Percentiles rank a stretch among this genome's conserved stretches.
Evolutionary conservation across 1,140 invertebrate genomes (phyloP).

Genomic region (Cherax quadricarinatus): DNA sequence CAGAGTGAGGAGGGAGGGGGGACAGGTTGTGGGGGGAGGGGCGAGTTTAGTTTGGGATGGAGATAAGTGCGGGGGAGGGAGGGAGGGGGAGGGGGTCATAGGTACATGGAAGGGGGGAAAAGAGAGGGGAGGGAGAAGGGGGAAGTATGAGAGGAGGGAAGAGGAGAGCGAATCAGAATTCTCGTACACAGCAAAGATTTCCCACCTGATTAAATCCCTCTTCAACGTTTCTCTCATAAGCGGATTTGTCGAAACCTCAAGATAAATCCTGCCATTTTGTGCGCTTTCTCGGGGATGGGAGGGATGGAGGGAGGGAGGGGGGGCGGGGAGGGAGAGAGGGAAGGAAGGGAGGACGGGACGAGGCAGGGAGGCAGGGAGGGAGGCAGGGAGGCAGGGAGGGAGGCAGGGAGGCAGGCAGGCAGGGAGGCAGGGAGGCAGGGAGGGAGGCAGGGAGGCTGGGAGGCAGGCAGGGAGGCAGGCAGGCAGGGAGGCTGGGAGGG

Average conservation of each 20-base stretch:
- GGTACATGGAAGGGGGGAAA: neutral
- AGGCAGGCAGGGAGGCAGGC: too few relatives aligned
- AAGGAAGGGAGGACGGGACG: too few relatives aligned
- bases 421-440: neutral
- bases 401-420: neutral
- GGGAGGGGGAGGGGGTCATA: neutral
- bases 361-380: too few relatives aligned
- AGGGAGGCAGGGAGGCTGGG: neutral
- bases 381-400: neutral
- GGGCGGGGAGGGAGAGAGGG: neutral
- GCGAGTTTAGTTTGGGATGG: neutral
- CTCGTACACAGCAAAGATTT: neutral
- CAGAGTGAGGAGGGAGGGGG: neutral
- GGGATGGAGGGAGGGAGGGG: neutral
- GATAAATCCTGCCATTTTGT: constrained; percentile 2
- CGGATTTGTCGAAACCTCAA: neutral
- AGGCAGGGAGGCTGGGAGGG: too few relatives aligned
- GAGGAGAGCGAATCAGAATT: neutral
- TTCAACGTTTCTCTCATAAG: neutral
- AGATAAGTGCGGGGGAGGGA: neutral
- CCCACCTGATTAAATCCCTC: neutral
- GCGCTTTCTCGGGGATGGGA: neutral
- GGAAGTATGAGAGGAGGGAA: neutral
- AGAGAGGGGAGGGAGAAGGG: neutral
- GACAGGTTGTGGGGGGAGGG: neutral